These are phyloP conservation scores for Drosophila tsacasi DNA, from an alignment of 1,140 invertebrate genomes.

Conservation along the genomic window DNA sequence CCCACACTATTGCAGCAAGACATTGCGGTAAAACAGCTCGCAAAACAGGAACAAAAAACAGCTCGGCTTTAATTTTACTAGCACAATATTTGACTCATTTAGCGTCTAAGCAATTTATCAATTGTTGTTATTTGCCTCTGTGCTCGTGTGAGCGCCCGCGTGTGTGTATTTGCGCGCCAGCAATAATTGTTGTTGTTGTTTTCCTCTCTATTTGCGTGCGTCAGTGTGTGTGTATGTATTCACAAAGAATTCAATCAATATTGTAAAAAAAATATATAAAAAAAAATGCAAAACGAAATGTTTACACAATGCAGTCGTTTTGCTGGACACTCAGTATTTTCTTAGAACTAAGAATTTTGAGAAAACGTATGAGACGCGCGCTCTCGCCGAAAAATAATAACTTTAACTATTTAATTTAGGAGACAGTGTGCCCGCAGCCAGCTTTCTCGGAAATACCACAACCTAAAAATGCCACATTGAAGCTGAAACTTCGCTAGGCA, in stretches of 20 bases:
- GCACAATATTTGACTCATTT: conserved; percentile 41
- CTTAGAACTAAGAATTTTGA: conserved; percentile 9
- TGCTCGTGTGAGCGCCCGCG: background rate
- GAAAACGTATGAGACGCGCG: background rate
- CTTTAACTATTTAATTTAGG: conserved; percentile 19
- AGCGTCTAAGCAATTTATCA: conserved; percentile 50
- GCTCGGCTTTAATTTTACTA: conserved; percentile 5
- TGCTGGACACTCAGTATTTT: background rate
- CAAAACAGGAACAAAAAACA: conserved; percentile 4
- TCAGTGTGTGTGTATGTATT: conserved; percentile 16
- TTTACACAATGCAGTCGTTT: conserved; percentile 5
- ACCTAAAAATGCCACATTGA: background rate
- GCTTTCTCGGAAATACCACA: background rate
- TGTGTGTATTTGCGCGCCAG: conserved; percentile 53
- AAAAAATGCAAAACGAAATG: conserved; percentile 1
- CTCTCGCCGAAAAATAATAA: conserved; percentile 26
- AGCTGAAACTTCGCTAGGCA: background rate
- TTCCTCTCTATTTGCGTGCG: conserved; percentile 33
- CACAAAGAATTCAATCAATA: conserved; percentile 51
- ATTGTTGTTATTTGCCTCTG: conserved; percentile 21
- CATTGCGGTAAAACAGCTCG: conserved; percentile 12
- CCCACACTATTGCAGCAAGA: conserved; percentile 35
- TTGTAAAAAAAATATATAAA: conserved; percentile 22
- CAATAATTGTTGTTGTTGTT: conserved; percentile 32
- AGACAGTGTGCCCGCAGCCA: background rate